Percentiles rank a stretch among this genome's conserved stretches.
phyloP scores from a whole-genome alignment of 1,140 invertebrate genomes.

The Lepidurus packardi region DNA sequence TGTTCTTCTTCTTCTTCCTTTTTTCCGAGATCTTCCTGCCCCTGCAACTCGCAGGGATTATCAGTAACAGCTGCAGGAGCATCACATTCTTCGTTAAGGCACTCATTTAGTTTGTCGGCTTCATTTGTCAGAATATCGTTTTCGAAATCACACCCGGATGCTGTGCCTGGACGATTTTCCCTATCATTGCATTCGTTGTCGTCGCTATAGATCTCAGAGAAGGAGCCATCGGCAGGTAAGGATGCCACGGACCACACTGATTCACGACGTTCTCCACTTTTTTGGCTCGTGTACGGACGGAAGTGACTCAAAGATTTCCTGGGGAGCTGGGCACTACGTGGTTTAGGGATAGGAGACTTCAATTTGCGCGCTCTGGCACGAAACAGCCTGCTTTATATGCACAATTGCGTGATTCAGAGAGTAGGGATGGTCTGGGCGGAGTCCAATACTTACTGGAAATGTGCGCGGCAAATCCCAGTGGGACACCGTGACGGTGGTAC shows the following conservation, averaged over 20 bases:
- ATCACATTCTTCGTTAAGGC: constrained; percentile 10
- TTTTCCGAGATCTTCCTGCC: not conserved
- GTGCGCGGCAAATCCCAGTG: not conserved
- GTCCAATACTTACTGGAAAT: not conserved
- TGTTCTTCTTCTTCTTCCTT: not conserved
- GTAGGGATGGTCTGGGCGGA: not conserved
- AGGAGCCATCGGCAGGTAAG: not conserved
- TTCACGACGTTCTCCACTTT: not conserved
- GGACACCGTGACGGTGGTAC: not conserved
- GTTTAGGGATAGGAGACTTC: constrained; percentile 3
- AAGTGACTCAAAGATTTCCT: constrained; percentile 4
- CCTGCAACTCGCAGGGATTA: not conserved
- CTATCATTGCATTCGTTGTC: not conserved
- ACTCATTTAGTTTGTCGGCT: not conserved
- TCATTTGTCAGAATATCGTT: not conserved
- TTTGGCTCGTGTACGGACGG: not conserved
- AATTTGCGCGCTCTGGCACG: not conserved
- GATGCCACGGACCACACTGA: not conserved
- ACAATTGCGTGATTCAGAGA: not conserved
- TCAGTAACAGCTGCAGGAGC: not conserved
- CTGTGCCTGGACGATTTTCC: not conserved
- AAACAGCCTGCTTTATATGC: not conserved
- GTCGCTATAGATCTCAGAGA: not conserved
- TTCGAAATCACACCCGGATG: not conserved
- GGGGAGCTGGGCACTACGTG: not conserved